A percentile compares a stretch with the other conserved stretches of the same genome.
Evolutionary conservation across 2,888 invertebrate genomes (phyloP).

Genomic region (Abscondita cerata): DNA sequence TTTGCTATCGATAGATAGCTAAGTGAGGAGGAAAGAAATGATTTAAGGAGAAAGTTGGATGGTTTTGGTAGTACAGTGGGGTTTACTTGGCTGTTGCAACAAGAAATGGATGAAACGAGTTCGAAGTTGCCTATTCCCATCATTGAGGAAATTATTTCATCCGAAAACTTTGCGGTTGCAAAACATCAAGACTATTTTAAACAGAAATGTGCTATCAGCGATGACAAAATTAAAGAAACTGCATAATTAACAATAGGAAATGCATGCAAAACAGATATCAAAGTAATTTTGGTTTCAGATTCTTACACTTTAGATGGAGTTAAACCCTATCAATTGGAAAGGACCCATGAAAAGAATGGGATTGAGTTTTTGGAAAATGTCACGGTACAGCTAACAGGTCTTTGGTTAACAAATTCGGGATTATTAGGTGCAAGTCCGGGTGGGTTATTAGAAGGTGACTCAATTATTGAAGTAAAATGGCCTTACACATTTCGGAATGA

Average conservation of each 20-base stretch:
- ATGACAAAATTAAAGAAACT: neutral
- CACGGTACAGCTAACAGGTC: neutral
- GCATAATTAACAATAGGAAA: neutral
- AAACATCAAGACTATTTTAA: constrained; percentile 8
- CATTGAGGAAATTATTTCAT: constrained; percentile 6
- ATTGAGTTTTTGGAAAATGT: neutral
- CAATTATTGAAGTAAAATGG: constrained; percentile 2
- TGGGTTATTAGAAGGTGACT: constrained; percentile 1
- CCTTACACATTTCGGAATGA: neutral
- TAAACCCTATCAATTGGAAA: constrained; percentile 10
- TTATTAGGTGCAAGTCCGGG: constrained; percentile 4
- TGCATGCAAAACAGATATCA: neutral
- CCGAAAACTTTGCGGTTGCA: neutral
- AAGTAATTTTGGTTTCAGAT: constrained; percentile 4
- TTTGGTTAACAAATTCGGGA: constrained; percentile 7
- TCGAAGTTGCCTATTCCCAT: neutral
- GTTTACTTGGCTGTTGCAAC: constrained; percentile 9
- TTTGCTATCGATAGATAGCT: constrained; percentile 6
- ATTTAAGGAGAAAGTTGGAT: neutral
- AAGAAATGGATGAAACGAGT: neutral
- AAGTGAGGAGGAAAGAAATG: neutral
- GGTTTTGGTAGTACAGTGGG: constrained; percentile 4
- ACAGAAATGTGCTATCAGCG: constrained; percentile 1
- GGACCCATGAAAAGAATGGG: constrained; percentile 10
- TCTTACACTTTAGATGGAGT: constrained; percentile 9